Evolutionary conservation across 2,888 invertebrate species (phyloP).

Genomic region (Ormyrus rosae): DNA sequence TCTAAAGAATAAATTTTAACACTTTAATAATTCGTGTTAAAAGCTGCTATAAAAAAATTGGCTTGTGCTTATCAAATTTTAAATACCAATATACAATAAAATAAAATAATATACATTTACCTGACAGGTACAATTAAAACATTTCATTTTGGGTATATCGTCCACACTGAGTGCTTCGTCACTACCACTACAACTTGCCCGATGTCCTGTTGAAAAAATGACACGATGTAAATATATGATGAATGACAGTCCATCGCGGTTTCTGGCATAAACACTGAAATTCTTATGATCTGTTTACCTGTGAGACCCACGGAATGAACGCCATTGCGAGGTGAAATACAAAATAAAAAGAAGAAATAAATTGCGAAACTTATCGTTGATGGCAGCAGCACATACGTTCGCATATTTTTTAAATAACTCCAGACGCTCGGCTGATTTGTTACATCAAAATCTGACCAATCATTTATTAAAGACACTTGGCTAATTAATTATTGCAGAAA

Average conservation of each 20-base stretch:
- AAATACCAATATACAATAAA: not conserved
- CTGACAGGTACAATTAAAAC: conserved; percentile 21
- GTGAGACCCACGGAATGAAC: not conserved
- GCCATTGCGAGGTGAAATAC: not conserved
- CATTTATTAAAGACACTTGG: not conserved
- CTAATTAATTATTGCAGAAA: not conserved
- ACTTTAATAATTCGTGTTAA: too few relatives aligned
- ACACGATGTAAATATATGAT: not conserved
- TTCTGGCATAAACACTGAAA: not conserved
- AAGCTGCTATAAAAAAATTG: not conserved
- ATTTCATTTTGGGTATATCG: not conserved
- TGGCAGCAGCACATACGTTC: not conserved
- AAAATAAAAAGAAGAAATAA: conserved; percentile 7
- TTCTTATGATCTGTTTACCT: not conserved
- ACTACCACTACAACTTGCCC: conserved; percentile 1
- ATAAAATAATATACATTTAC: not conserved
- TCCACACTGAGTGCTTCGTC: not conserved
- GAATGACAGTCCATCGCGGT: not conserved
- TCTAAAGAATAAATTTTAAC: not conserved
- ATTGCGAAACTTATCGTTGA: conserved; percentile 2
- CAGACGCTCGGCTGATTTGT: not conserved
- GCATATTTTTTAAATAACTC: not conserved
- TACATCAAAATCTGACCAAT: not conserved
- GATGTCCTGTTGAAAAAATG: not conserved
- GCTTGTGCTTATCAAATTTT: not conserved